Conservation (phyloP, 2,113 vertebrate genomes). For the Struthidea cinerea region DNA sequence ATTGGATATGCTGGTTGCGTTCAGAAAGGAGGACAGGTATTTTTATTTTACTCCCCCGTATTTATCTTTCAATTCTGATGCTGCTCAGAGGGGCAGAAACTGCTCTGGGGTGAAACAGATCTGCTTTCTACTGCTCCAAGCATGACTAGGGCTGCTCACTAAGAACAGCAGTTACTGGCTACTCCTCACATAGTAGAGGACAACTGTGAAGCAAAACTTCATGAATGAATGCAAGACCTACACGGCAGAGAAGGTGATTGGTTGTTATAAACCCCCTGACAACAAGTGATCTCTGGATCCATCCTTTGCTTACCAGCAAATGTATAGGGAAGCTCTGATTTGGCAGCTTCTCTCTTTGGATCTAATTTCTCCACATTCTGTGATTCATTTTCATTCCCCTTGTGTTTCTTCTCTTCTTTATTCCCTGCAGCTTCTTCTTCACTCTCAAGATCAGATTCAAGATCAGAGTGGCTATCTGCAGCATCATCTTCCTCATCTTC, state of each 20-base stretch:
- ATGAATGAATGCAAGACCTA: background rate
- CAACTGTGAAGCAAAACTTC: background rate
- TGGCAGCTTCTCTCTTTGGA: slow-evolving; percentile 63
- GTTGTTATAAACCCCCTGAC: background rate
- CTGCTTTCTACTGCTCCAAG: background rate
- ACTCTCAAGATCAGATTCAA: slow-evolving; percentile 76
- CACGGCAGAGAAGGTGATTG: background rate
- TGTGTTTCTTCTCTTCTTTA: background rate
- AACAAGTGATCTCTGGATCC: background rate
- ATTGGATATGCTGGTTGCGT: background rate
- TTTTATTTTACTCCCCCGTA: background rate
- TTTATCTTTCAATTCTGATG: background rate
- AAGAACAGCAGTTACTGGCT: background rate
- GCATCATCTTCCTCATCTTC: slow-evolving; percentile 23
- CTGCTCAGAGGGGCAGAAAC: background rate
- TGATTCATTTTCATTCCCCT: background rate
- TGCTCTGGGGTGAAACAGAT: background rate
- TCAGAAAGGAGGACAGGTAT: background rate
- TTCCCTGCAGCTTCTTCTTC: slow-evolving; percentile 28
- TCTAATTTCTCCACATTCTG: slow-evolving; percentile 42
- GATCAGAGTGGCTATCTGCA: slow-evolving; percentile 76
- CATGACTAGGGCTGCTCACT: background rate
- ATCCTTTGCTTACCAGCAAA: slow-evolving; percentile 77
- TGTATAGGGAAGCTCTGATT: slow-evolving; percentile 84
- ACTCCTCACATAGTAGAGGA: background rate